Evolutionary conservation across 2,113 vertebrate species (phyloP), one percentile per base, ranked within the genome.

Genomic region (Ahaetulla prasina): DNA sequence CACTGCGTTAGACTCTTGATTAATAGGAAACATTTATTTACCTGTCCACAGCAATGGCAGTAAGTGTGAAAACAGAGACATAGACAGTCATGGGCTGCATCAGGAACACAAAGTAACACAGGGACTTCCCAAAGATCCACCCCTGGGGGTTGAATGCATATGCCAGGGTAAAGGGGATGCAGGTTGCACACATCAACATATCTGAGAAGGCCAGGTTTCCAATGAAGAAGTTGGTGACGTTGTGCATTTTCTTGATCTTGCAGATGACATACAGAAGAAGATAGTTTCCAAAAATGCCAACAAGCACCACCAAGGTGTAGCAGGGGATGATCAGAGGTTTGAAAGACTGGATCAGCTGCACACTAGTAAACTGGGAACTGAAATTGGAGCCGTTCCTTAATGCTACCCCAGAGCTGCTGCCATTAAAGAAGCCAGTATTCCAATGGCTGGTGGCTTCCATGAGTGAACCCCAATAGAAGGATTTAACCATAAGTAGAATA

Each of bases 141-240:
- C 98, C 98, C 5, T 96, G 97, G 1, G 98, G 98, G 96, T 98
- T 98, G 96, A 99, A 98, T 68, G 98, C 98, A 0, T 98, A 98
- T 4, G 98, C 98, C 96, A 98, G 94, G 0, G 98, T 98, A 96
- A 99, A 99, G 86, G 98, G 98, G 60, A 98, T 98, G 1, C 98
- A 99, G 0, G 98, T 98, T 53, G 98, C 97, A 0, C 98, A 99
- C 98, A 98, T 99, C 94, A 99, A 97, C 98, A 98, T 98, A 96
- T 98, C 98, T 0, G 98, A 98, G 95, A 98, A 98, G 20, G 98
- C 98, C 97, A 99, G 95, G 96, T 98, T 99, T 14, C 98, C 98
- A 4, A 98, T 98, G 93, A 99, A 98, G 93, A 99, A 98, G 97
- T 99, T 99, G 96, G 98, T 99, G 95, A 98, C 98, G 0, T 98